phyloP scores from a whole-genome alignment of 2,797 vertebrate species.

The Gambusia yucatana region DNA sequence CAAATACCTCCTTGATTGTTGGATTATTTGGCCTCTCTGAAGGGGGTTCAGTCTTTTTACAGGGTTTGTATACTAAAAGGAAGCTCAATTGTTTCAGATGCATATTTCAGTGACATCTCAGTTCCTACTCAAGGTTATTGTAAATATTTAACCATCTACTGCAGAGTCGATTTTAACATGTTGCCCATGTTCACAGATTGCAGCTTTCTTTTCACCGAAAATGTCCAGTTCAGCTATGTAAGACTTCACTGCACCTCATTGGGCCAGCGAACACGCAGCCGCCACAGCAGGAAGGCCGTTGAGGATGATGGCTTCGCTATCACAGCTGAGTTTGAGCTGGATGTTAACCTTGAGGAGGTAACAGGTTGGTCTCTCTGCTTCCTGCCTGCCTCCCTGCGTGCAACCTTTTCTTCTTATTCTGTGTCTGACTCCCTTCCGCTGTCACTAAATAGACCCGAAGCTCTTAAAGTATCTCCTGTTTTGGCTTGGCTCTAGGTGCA shows the following conservation, averaged over 20 bases:
- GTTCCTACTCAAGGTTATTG: not conserved
- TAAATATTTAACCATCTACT: not conserved
- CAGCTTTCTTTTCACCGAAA: slow-evolving; percentile 89
- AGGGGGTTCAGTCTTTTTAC: slow-evolving; percentile 44
- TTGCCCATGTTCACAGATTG: slow-evolving; percentile 83
- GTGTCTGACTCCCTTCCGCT: slow-evolving; percentile 43
- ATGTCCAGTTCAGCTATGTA: slow-evolving; percentile 90
- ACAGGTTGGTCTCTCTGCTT: slow-evolving; percentile 95
- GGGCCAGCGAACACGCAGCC: slow-evolving; percentile 79
- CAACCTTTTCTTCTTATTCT: slow-evolving; percentile 61
- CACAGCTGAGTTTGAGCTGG: slow-evolving; percentile 94
- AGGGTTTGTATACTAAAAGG: slow-evolving; percentile 39
- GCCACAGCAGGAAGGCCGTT: slow-evolving; percentile 82
- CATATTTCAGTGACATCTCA: slow-evolving; percentile 31
- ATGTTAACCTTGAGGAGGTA: slow-evolving; percentile 95
- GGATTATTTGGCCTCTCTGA: slow-evolving; percentile 66
- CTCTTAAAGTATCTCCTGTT: slow-evolving; percentile 97
- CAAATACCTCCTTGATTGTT: slow-evolving; percentile 67
- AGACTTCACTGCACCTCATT: slow-evolving; percentile 91
- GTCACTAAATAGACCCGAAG: slow-evolving; percentile 62
- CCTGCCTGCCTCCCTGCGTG: slow-evolving; percentile 61
- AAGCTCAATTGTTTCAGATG: slow-evolving; percentile 38
- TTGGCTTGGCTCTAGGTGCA: slow-evolving; percentile 71
- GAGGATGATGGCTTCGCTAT: slow-evolving; percentile 88
- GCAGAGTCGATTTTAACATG: not conserved